Evolutionary conservation across 2,888 invertebrate species (phyloP), one percentile per base, ranked within the genome.

Genomic region (Prenolepis imparis): DNA sequence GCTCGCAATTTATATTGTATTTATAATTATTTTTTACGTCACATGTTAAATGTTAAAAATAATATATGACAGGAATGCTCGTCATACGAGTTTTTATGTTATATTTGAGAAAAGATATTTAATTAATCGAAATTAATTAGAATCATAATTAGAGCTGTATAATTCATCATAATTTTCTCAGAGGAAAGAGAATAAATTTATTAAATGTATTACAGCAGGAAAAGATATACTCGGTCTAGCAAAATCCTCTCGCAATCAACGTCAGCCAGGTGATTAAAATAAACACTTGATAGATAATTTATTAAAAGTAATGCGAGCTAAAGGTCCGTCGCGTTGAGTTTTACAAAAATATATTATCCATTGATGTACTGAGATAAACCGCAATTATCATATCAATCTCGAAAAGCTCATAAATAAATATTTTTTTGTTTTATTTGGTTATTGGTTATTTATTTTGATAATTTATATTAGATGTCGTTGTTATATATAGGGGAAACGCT

Each of bases 291-390:
- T 15, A 55, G 15, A 21, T 41, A 77, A 77, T 55, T 55, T 77
- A 55, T 41, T 52, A 52, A 77, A 70, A 41, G 2, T 75, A 64
- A 63, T 32, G 39, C n/a, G 11, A 2, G 15, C 12, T 21, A 55
- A 55, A 52, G n/a, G 24, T 68, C 5, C 5, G 2, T 3, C 1
- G 15, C 15, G n/a, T 28, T 15, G n/a, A 55, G 21, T 67, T 21
- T 77, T 55, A 52, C 9, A 18, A 75, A 48, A 66, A 48, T 74
- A 48, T 44, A 75, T 74, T 32, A 72, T 9, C 11, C 24, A 44
- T 63, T 18, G 9, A 66, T 32, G 21, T 64, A 32, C 32, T 8
- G 44, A 44, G 4, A 21, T 21, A 67, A 66, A 64, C 0, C 11
- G 41, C 0, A 28, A 74, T 74, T 11, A 41, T 11, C 15, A 6